Evolutionary conservation across 2,888 invertebrate species (phyloP).

Genomic region (Xestia xanthographa): DNA sequence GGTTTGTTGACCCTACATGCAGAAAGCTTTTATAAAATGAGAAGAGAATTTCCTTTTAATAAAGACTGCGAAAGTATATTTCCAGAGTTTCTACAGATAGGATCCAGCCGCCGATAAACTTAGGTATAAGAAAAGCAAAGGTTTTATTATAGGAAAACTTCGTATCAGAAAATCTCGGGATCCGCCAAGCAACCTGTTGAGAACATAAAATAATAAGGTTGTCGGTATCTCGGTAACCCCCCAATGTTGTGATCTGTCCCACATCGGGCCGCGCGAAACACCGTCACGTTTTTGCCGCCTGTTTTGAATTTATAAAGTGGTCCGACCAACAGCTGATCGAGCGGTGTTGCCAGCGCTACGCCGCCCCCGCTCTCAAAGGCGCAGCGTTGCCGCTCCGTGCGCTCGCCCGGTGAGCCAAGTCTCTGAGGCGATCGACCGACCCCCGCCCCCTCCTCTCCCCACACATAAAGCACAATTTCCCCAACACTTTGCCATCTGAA

Average conservation of each 20-base stretch:
- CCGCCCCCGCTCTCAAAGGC: slow-evolving; percentile 70
- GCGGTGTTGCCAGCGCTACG: slow-evolving; percentile 77
- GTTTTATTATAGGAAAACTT: slow-evolving; percentile 43
- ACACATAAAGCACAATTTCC: slow-evolving; percentile 79
- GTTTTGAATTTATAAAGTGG: slow-evolving; percentile 86
- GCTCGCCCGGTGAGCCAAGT: slow-evolving; percentile 68
- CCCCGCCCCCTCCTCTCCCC: slow-evolving; percentile 74
- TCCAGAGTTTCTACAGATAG: slow-evolving; percentile 17
- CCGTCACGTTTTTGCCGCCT: slow-evolving; percentile 84
- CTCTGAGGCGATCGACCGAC: slow-evolving; percentile 87
- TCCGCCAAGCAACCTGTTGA: slow-evolving; percentile 64
- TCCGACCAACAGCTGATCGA: slow-evolving; percentile 87
- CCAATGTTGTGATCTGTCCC: slow-evolving; percentile 73
- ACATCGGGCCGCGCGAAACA: slow-evolving; percentile 73
- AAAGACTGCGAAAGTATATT: slow-evolving; percentile 12
- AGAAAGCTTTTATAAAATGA: slow-evolving; percentile 26
- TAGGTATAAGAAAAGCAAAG: slow-evolving; percentile 33
- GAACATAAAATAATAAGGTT: slow-evolving; percentile 65
- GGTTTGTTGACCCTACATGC: slow-evolving; percentile 46
- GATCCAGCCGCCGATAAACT: slow-evolving; percentile 2
- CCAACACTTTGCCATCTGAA: slow-evolving; percentile 76
- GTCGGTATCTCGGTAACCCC: slow-evolving; percentile 64
- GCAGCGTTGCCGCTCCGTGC: slow-evolving; percentile 82
- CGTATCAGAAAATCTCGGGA: slow-evolving; percentile 50
- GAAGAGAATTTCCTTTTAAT: background rate